These are phyloP conservation scores for Canis aureus DNA, from an alignment of 2,113 vertebrate genomes.

Conservation along the genomic window DNA sequence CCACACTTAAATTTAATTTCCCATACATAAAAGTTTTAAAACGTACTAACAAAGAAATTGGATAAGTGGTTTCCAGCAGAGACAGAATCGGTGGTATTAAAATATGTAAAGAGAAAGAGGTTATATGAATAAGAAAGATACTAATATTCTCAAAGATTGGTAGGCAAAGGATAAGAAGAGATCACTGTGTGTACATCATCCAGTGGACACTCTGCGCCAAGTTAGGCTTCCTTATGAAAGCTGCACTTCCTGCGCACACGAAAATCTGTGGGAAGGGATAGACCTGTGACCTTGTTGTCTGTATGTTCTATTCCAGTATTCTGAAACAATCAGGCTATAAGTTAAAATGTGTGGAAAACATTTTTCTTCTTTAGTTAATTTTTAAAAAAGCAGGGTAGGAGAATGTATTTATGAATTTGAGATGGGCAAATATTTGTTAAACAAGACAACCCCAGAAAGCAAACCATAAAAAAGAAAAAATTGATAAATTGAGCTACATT, in stretches of 20 bases:
- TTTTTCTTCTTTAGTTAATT: slow-evolving; percentile 35
- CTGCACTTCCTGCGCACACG: background rate
- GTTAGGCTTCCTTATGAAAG: background rate
- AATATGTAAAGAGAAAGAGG: background rate
- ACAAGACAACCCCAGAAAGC: background rate
- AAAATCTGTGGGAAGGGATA: background rate
- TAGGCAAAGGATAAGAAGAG: background rate
- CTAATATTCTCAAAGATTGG: background rate
- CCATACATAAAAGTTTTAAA: background rate
- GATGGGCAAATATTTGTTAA: slow-evolving; percentile 1
- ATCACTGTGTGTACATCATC: accelerated
- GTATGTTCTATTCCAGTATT: background rate
- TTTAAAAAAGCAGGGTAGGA: background rate
- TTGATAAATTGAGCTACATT: background rate
- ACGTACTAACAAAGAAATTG: slow-evolving; percentile 10
- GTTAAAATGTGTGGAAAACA: slow-evolving; percentile 5
- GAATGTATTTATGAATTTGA: background rate
- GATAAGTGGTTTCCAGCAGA: slow-evolving; percentile 4
- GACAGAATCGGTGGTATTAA: background rate
- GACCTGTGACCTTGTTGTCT: background rate
- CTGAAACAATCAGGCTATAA: background rate
- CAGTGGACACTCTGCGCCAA: accelerated
- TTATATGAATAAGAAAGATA: background rate
- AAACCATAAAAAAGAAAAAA: background rate
- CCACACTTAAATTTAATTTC: background rate